Conservation (phyloP, 1,140 invertebrate genomes). For the Nephila pilipes region DNA sequence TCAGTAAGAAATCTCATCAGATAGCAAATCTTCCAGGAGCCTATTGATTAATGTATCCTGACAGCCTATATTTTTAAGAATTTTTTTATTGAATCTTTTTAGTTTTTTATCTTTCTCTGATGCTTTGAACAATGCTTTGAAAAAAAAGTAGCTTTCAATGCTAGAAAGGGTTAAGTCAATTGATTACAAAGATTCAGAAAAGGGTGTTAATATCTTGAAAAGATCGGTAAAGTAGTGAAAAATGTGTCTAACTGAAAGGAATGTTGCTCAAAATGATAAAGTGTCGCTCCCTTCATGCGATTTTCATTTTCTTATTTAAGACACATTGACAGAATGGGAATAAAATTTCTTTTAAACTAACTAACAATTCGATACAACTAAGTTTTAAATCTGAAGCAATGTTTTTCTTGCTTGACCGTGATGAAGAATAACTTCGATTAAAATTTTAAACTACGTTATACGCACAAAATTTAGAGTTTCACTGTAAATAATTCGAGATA, state of each 20-base stretch:
- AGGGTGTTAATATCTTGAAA: background rate
- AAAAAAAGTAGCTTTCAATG: background rate
- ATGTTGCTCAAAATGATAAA: background rate
- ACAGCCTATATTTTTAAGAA: background rate
- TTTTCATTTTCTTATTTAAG: background rate
- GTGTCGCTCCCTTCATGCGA: background rate
- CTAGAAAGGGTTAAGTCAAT: constrained; percentile 8
- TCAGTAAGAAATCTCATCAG: constrained; percentile 41
- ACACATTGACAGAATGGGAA: background rate
- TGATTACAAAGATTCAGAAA: background rate
- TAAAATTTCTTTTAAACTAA: too few relatives aligned
- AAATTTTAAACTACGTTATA: too few relatives aligned
- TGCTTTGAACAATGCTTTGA: background rate
- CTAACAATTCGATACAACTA: too few relatives aligned
- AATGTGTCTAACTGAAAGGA: background rate
- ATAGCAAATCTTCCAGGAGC: constrained; percentile 6
- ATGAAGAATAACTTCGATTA: too few relatives aligned
- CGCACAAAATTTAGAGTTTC: too few relatives aligned
- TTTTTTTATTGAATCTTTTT: background rate
- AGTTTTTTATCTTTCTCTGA: background rate
- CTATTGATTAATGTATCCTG: constrained; percentile 46
- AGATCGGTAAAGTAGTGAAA: background rate
- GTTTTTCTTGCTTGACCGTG: too few relatives aligned
- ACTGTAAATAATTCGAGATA: too few relatives aligned
- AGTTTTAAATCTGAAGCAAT: too few relatives aligned